Evolutionary conservation across 2,113 vertebrate species (phyloP), one percentile per base, ranked within the genome.

Genomic region (Ivindomyrus marchei): DNA sequence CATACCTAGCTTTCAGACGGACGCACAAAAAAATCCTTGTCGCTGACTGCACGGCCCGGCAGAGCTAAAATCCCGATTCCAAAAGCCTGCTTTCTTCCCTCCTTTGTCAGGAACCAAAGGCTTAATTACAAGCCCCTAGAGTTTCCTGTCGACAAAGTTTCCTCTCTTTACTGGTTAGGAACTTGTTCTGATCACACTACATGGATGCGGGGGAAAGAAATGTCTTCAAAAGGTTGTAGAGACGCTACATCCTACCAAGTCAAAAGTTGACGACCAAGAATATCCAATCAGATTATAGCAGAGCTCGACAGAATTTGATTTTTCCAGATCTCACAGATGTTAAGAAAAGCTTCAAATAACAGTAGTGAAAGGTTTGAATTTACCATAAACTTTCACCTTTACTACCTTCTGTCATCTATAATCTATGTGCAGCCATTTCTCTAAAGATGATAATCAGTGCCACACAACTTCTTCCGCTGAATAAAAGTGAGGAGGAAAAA

Each of bases 21-120:
- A 46, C 2, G 58, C 47, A 70, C 56, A 56, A 36, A 80, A 27
- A 53, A 52, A 74, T 39, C 85, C 39, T 42, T 88, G 85, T 77
- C 17, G 66, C n/a, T 13, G 62, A 17, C 24, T 42, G 39, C 49
- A 31, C 6, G 45, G 84, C 56, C 56, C 84, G 10, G 45, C 89
- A 31, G 84, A 70, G 89, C 47, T 62, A 49, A 89, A 85, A 89
- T 83, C 45, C 77, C 42, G 39, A 27, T n/a, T 58, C 74, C 5
- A 21, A 85, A 27, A 84, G 77, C 89, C 8, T 46, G 39, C 36
- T 13, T 46, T 46, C 39, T 39, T 7, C 74, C 4, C 70, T 46
- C 19, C 24, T 58, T 89, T 24, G 49, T 56, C 13, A 11, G 17
- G 15, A 70, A 50, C 47, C 10, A 89, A 47, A 80, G 74, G 36